Evolutionary conservation across 2,113 vertebrate species (phyloP).

Genomic region (Pardalotus punctatus): DNA sequence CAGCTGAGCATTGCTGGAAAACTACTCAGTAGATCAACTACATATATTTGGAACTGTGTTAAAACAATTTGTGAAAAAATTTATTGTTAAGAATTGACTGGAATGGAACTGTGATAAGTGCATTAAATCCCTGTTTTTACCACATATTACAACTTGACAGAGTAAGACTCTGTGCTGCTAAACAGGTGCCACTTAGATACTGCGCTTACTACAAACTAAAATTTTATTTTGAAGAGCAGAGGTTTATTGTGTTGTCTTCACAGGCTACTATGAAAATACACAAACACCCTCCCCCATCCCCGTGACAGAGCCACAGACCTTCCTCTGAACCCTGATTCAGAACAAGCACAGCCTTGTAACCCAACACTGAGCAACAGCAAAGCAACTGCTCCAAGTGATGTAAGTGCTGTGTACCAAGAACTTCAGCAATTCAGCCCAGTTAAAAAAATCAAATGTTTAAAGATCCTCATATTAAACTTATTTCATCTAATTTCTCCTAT

Average conservation of each 20-base stretch:
- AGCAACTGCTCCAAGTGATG: neutral
- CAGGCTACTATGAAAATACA: neutral
- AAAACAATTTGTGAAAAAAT: neutral
- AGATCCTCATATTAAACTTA: neutral
- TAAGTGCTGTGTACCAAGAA: neutral
- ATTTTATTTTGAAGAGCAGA: neutral
- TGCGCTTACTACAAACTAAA: neutral
- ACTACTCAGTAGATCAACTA: neutral
- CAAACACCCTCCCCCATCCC: neutral
- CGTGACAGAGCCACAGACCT: neutral
- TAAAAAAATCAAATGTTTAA: neutral
- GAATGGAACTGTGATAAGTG: neutral
- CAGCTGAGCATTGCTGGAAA: neutral
- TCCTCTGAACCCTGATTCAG: neutral
- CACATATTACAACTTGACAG: neutral
- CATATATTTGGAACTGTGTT: neutral
- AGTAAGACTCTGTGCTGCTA: neutral
- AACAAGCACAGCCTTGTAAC: neutral
- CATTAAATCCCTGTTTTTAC: neutral
- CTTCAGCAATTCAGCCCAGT: neutral
- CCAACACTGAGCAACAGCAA: neutral
- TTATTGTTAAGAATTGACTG: neutral
- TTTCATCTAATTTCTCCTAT: neutral
- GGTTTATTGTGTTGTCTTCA: neutral
- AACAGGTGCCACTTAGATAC: neutral